Evolutionary conservation across 2,888 invertebrate species (phyloP).

Genomic region (Apotomis turbidana): DNA sequence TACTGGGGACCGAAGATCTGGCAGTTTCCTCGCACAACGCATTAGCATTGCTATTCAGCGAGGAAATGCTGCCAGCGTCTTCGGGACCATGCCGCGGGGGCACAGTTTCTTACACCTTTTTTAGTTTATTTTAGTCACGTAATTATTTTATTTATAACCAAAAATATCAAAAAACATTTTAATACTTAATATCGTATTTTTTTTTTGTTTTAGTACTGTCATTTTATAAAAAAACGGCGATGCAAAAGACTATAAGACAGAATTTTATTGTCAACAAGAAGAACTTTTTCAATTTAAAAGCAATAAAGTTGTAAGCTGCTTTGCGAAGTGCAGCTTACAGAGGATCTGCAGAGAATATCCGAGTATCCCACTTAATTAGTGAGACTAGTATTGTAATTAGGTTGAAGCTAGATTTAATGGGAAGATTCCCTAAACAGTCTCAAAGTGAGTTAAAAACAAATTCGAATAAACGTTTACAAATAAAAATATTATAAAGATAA

Average conservation of each 20-base stretch:
- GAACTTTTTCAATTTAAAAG: conserved; percentile 9
- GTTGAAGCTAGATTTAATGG: neutral
- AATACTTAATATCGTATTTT: too few species aligned
- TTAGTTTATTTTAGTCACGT: too few species aligned
- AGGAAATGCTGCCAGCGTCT: too few species aligned
- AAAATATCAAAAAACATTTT: too few species aligned
- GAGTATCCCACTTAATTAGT: neutral
- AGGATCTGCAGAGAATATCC: conserved; percentile 2
- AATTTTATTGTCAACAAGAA: neutral
- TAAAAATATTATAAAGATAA: too few species aligned
- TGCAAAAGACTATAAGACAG: neutral
- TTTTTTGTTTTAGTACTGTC: too few species aligned
- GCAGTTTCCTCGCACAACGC: too few species aligned
- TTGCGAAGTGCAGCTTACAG: conserved; percentile 17
- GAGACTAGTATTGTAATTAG: neutral
- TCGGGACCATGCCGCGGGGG: too few species aligned
- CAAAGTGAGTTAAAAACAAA: neutral
- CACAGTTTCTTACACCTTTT: too few species aligned
- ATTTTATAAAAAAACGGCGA: neutral
- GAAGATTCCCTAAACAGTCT: neutral
- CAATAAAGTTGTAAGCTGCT: conserved; percentile 17
- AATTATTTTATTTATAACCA: too few species aligned
- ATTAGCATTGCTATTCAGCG: too few species aligned
- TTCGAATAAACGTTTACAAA: neutral
- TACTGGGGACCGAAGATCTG: too few species aligned